Percentiles rank a stretch among this genome's conserved stretches.
Evolutionary conservation across 2,888 invertebrate species (phyloP).

Genomic region (Fragum sueziense): DNA sequence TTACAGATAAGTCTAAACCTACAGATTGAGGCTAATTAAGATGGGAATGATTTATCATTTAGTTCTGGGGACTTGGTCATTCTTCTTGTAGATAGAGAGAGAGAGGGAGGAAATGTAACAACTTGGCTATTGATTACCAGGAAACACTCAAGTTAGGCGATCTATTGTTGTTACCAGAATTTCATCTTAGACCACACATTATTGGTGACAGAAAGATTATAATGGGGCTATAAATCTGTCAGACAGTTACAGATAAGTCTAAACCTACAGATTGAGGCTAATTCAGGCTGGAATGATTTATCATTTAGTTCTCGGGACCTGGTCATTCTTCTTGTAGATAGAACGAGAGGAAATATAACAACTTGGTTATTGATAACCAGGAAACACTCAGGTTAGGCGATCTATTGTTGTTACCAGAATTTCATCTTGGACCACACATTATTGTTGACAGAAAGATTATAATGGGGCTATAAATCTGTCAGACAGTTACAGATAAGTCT

Average conservation of each 20-base stretch:
- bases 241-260: not conserved
- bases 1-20: constrained; percentile 3
- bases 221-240: constrained; percentile 4
- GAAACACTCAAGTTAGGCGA: not conserved
- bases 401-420: constrained; percentile 12
- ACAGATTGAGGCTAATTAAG: not conserved
- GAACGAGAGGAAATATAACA: not conserved
- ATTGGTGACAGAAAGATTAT: constrained; percentile 18
- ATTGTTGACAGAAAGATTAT: constrained; percentile 17
- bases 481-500: not conserved
- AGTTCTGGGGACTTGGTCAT: no score
- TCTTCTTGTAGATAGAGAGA: no score
- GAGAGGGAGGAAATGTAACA: constrained; percentile 6
- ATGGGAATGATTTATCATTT: not conserved
- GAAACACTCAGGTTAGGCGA: not conserved
- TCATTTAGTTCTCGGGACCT: no score
- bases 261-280: not conserved
- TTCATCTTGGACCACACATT: constrained; percentile 7
- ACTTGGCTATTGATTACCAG: constrained; percentile 10
- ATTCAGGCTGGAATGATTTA: not conserved
- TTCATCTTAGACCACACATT: constrained; percentile 7
- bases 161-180: constrained; percentile 12
- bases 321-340: no score
- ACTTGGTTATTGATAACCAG: not conserved
- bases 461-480: constrained; percentile 4